Base-by-base conservation (phyloP, 2,888 invertebrate species). In the Conomelus anceps region DNA sequence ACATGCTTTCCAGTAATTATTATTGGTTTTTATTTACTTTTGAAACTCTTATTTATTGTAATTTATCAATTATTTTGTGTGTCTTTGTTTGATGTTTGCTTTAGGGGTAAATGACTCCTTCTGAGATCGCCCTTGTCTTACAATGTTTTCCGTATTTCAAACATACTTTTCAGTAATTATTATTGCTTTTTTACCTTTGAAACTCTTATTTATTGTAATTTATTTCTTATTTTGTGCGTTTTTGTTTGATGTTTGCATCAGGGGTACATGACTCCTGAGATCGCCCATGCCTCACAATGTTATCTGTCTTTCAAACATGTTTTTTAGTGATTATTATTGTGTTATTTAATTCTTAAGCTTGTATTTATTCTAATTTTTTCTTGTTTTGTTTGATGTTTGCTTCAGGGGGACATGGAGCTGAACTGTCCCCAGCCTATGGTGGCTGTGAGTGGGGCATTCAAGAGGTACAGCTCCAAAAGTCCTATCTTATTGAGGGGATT, bases 321-420 rank as follows among this genome's bases (percentile, higher is more conserved):
- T n/a, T n/a, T n/a, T n/a, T n/a, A n/a, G n/a, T n/a, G n/a, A n/a
- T n/a, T n/a, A 11, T 7, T 26, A 26, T 26, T 26, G 4, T 11
- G 11, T 26, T 26, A 26, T 26, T 7, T 11, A 26, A 4, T 63
- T 63, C n/a, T n/a, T 20, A 63, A 63, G 20, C 17, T 34, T 34
- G 34, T n/a, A n/a, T 63, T 63, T n/a, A 63, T 26, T 26, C 26
- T n/a, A n/a, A 84, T 23, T 85, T 85, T 23, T 85, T 6, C 6
- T 17, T 4, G 1, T 85, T 85, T 85, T 3, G n/a, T 3, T 86
- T 86, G 22, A 24, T 86, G 7, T 84, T 84, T 84, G 6, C 22
- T 86, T 3, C 26, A 86, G 86, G 86, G 86, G 11, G 86, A 86
- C 29, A 86, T 86, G 86, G 86, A 86, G 86, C 86, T 86, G 22